Evolutionary conservation across 2,113 vertebrate genomes (phyloP), one percentile per base, ranked within the genome.

Genomic region (Sterrhoptilus dennistouni): DNA sequence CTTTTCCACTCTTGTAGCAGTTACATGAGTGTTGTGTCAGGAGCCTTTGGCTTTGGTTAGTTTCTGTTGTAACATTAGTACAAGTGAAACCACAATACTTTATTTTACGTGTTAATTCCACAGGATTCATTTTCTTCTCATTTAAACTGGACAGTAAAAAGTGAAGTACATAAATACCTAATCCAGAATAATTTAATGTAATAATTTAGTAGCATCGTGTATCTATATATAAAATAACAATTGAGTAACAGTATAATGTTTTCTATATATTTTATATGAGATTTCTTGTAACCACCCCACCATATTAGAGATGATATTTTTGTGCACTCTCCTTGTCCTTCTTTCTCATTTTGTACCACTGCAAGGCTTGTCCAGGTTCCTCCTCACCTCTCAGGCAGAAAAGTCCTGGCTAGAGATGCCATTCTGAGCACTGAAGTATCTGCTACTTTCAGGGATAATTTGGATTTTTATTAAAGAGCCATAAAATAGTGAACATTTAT

Each of bases 1-100:
- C 52, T 91, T 91, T 86, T 71, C 89, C 65, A 66, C 68, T 64
- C 13, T 1, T 4, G 63, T 54, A 86, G 47, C 40, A 97, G 38
- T 87, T 89, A 54, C 8, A 31, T 12, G 61, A 47, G 56, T 74
- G 69, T 72, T 75, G 64, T 84, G 56, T 91, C 72, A 85, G 65
- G 40, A 94, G 28, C n/a, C 56, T 80, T 94, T 87, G 72, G 65
- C 92, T 96, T 93, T 74, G 57, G 38, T 87, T 95, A 50, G 31
- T 90, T 93, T 93, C 89, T 84, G 20, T 84, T 83, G 50, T 60
- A 79, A 95, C 52, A 24, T 53, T 87, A 66, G 71, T 72, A 80
- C 28, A 83, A 92, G 56, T 28, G 57, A 90, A 96, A 74, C 19
- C 11, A 44, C 66, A 74, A 40, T 18, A 47, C 53, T 77, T 63